These are phyloP conservation scores for Anoura caudifer DNA, from an alignment of 2,113 vertebrate genomes.

Conservation along the genomic window DNA sequence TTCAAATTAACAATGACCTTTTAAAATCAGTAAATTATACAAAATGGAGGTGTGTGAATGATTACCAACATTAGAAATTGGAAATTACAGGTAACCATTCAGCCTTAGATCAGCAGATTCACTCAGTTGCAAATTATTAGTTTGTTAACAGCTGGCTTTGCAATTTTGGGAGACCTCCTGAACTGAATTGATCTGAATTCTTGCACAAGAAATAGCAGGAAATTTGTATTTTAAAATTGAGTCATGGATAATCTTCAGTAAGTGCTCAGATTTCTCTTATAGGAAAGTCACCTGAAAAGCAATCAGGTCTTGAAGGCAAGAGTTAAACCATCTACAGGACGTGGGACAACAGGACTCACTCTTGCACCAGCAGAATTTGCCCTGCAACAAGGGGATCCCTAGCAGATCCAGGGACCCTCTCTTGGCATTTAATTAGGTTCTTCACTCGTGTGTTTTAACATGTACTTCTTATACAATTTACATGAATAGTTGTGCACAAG, in stretches of 20 bases:
- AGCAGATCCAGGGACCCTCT: background rate
- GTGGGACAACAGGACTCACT: background rate
- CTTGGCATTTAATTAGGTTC: background rate
- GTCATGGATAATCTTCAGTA: background rate
- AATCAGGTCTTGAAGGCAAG: background rate
- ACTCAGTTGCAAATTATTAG: background rate
- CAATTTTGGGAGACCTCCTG: background rate
- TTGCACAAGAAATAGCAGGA: background rate
- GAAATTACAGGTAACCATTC: background rate
- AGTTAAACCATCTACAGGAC: background rate
- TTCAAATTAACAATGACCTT: background rate
- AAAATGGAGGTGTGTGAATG: background rate
- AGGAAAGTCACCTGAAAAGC: background rate
- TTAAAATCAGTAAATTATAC: background rate
- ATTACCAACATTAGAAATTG: background rate
- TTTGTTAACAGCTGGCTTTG: background rate
- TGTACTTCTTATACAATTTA: background rate
- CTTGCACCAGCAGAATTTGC: background rate
- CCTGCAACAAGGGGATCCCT: background rate
- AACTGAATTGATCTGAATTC: background rate
- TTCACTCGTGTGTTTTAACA: background rate
- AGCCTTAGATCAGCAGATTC: background rate
- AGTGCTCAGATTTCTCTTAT: background rate
- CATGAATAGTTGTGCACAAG: background rate
- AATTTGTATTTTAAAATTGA: background rate